These are phyloP conservation scores for Argyresthia goedartella DNA, from an alignment of 2,888 invertebrate species.

Conservation along the genomic window DNA sequence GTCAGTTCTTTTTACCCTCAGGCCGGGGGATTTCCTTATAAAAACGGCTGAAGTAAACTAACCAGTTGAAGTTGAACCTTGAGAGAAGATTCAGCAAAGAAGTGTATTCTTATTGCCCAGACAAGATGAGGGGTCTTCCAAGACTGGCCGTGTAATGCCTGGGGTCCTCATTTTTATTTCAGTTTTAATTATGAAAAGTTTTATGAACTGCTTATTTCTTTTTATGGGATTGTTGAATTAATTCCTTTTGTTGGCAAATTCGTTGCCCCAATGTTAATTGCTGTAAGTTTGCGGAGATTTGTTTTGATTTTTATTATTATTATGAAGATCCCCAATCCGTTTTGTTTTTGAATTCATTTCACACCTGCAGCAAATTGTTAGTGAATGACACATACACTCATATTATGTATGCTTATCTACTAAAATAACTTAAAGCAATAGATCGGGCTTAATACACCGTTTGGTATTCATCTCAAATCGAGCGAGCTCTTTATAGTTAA, in stretches of 20 bases:
- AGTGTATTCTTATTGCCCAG: background rate
- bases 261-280: slow-evolving; percentile 2
- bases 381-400: too few relatives aligned
- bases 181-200: slow-evolving; percentile 69
- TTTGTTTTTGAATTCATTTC: background rate
- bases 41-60: slow-evolving; percentile 28
- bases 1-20: slow-evolving; percentile 50
- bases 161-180: slow-evolving; percentile 56
- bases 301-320: slow-evolving; percentile 6
- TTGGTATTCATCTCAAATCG: slow-evolving; percentile 33
- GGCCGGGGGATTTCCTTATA: slow-evolving; percentile 32
- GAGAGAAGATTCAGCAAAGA: slow-evolving; percentile 3
- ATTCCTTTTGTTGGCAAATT: slow-evolving; percentile 56
- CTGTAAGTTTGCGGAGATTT: slow-evolving; percentile 4
- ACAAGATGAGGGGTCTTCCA: slow-evolving; percentile 18
- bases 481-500: slow-evolving; percentile 34
- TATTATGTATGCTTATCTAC: too few relatives aligned
- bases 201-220: slow-evolving; percentile 68
- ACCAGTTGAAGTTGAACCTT: slow-evolving; percentile 29
- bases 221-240: slow-evolving; percentile 66
- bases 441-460: slow-evolving; percentile 17
- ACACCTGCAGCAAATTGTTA: too few relatives aligned
- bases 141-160: slow-evolving; percentile 28
- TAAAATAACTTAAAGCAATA: too few relatives aligned
- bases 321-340: background rate